Evolutionary conservation across 2,888 invertebrate species (phyloP).

Genomic region (Marasmarcha lunaedactyla): DNA sequence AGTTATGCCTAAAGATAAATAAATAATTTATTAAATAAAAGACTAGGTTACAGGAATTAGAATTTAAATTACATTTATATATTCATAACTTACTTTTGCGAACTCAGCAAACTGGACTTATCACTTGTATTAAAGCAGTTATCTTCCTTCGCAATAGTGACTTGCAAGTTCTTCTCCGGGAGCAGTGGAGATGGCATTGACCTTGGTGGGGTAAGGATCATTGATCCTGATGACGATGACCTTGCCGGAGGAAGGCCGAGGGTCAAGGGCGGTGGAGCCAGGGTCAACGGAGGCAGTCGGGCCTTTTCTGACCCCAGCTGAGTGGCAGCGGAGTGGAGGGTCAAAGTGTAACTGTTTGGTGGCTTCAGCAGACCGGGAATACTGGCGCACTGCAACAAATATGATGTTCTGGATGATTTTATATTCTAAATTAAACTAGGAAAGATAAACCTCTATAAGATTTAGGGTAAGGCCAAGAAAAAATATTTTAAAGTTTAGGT

Average conservation of each 20-base stretch:
- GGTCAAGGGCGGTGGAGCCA: conserved; percentile 41
- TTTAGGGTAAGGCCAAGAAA: no score
- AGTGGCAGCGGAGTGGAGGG: conserved; percentile 51
- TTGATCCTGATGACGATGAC: conserved; percentile 33
- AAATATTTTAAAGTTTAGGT: no score
- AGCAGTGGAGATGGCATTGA: conserved; percentile 44
- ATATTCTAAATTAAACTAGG: no score
- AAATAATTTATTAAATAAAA: no score
- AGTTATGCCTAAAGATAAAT: no score
- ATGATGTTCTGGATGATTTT: no score
- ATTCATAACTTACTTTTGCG: conserved; percentile 49
- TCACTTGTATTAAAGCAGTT: conserved; percentile 53
- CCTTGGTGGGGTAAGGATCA: conserved; percentile 44
- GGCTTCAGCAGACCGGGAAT: conserved; percentile 78
- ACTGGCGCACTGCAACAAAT: conserved; percentile 61
- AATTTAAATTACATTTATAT: no score
- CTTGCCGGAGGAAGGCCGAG: conserved; percentile 38
- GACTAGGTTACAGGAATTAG: no score
- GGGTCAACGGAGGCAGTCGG: conserved; percentile 45
- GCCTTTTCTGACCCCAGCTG: conserved; percentile 54
- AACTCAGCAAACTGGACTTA: conserved; percentile 57
- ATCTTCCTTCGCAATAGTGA: conserved; percentile 50
- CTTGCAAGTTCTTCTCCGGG: conserved; percentile 54
- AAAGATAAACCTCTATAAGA: no score
- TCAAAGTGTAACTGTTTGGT: conserved; percentile 69